These are phyloP conservation scores for Halcyon leucocephala DNA, from an alignment of 2,797 vertebrate genomes.

Conservation along the genomic window DNA sequence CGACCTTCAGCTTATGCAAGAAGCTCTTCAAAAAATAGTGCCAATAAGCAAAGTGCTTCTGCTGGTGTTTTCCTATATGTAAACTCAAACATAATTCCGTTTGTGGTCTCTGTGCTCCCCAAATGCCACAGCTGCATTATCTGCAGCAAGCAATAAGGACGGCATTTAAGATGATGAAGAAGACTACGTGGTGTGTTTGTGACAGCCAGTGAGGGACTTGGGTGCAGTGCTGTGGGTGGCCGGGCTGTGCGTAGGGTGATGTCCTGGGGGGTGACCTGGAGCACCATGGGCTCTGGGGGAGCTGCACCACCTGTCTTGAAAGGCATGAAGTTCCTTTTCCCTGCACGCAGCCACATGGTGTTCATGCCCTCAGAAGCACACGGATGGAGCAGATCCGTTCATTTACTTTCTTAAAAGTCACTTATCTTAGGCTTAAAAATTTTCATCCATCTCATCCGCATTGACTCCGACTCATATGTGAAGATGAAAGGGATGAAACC, in stretches of 20 bases:
- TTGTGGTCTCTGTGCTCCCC: neutral
- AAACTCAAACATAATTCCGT: neutral
- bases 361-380: neutral
- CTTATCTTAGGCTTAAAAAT: neutral
- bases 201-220: neutral
- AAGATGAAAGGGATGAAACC: neutral
- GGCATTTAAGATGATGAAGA: neutral
- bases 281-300: neutral
- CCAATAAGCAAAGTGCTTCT: neutral
- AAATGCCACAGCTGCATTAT: neutral
- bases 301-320: neutral
- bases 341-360: neutral
- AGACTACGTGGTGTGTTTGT: neutral
- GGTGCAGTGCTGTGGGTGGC: neutral
- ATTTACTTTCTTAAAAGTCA: neutral
- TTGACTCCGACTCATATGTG: neutral
- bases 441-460: neutral
- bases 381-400: neutral
- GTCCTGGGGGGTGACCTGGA: fast-evolving
- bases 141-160: neutral
- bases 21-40: neutral
- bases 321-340: neutral
- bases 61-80: neutral
- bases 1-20: neutral
- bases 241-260: neutral